Base-by-base conservation (phyloP, 2,797 vertebrate species). In the Salmo trutta region DNA sequence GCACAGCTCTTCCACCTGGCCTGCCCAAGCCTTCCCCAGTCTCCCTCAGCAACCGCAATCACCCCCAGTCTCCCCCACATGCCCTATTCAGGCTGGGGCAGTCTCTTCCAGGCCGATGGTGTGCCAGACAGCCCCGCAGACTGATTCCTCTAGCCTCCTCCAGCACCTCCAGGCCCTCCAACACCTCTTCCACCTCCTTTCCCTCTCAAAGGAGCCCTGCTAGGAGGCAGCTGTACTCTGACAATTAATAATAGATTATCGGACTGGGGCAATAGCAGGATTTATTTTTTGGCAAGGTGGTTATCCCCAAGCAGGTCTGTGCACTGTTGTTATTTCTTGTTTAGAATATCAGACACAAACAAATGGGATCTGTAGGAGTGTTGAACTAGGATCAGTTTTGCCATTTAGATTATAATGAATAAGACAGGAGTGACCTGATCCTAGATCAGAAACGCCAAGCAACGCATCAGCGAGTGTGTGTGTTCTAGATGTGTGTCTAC, bases 241-340 rank as follows among this genome's bases (percentile, higher is more conserved):
- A 69, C 41, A 87, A 85, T 87, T 85, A 89, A 87, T 89, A 84
- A 89, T 80, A 86, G 76, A 86, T 87, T 36, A 80, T 51, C 71
- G 76, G 81, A 78, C 84, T 77, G 75, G 78, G 82, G 79, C 84
- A 74, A 83, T 84, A 59, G 56, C 56, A 21, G 5, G 19, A 19
- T 59, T 59, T 21, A 1, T 21, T 59, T 59, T 21, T 59, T 59
- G 56, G 56, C 56, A 59, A 8, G 56, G 56, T 59, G 5, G 56
- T 59, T 59, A 59, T 10, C 56, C 56, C n/a, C 56, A 19, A 59
- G 56, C 56, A 21, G 56, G 56, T 47, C 41, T 47, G 10, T 47
- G 41, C 41, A 47, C 41, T 12, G 10, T 47, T 2, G 41, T 8
- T 59, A 59, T 59, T 59, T 59, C 56, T n/a, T 19, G 53, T 56